phyloP scores from a whole-genome alignment of 2,888 invertebrate species.

The Diplolepis rosae region DNA sequence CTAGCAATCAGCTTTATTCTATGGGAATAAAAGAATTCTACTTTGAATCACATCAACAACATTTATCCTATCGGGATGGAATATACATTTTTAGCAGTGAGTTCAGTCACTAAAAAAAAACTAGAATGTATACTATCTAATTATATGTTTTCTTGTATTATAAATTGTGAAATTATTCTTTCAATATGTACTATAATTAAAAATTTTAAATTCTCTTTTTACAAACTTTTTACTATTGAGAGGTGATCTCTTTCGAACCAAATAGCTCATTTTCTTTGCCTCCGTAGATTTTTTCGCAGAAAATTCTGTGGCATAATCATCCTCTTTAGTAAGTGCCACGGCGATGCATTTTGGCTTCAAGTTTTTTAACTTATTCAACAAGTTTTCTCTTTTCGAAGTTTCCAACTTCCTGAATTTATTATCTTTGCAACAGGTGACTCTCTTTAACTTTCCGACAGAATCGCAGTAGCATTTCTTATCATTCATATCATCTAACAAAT shows the following conservation, averaged over 20 bases:
- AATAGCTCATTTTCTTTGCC: background rate
- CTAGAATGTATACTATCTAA: too few relatives aligned
- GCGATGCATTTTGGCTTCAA: constrained; percentile 34
- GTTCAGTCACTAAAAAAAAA: too few relatives aligned
- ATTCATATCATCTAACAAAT: background rate
- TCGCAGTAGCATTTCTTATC: background rate
- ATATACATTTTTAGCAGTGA: too few relatives aligned
- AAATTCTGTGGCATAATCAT: background rate
- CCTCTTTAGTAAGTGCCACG: constrained; percentile 31
- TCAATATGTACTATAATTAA: too few relatives aligned
- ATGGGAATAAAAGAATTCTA: too few relatives aligned
- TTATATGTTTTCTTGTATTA: too few relatives aligned
- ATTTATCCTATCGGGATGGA: too few relatives aligned
- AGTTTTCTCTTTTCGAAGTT: constrained; percentile 31
- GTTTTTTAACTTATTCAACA: constrained; percentile 42
- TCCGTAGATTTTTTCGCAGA: background rate
- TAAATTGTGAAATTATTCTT: too few relatives aligned
- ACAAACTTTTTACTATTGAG: background rate
- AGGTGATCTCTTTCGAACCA: background rate
- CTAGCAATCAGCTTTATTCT: background rate
- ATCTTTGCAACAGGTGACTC: background rate
- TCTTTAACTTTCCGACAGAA: background rate
- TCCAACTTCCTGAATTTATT: background rate
- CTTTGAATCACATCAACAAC: too few relatives aligned
- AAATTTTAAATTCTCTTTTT: too few relatives aligned